Conservation (phyloP, 2,113 vertebrate species). For the Microtus montanus region DNA sequence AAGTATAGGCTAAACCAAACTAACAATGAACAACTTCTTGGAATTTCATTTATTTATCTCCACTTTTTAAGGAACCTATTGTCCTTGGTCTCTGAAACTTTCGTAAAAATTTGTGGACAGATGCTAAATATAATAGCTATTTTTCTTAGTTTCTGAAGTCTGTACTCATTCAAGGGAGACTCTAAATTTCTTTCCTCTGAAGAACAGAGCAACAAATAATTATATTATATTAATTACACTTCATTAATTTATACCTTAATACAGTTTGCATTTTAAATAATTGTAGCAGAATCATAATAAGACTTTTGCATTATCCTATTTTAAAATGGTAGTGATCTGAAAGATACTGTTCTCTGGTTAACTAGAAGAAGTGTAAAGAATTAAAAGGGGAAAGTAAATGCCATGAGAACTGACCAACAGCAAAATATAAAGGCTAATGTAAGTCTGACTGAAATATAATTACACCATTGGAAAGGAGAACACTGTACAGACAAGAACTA, state of each 20-base stretch:
- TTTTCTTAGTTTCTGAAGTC: background rate
- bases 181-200: background rate
- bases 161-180: slow-evolving; percentile 7
- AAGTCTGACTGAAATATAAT: too few species aligned
- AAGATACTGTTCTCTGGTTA: too few species aligned
- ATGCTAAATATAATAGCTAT: background rate
- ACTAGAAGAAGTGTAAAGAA: too few species aligned
- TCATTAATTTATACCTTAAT: slow-evolving; percentile 21
- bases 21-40: slow-evolving; percentile 7
- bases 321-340: too few species aligned
- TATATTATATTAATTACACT: slow-evolving; percentile 6
- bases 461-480: too few species aligned
- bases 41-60: slow-evolving; percentile 32
- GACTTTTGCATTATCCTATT: too few species aligned
- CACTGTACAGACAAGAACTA: too few species aligned
- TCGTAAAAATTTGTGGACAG: background rate
- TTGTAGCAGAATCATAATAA: too few species aligned
- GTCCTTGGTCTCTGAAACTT: slow-evolving; percentile 19
- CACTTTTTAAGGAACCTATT: background rate
- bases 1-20: background rate
- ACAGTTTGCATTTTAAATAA: too few species aligned
- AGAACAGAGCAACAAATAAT: slow-evolving; percentile 13
- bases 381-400: too few species aligned
- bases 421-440: too few species aligned
- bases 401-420: too few species aligned